phyloP scores from a whole-genome alignment of 2,888 invertebrate species.

The Xiphydria camelus region DNA sequence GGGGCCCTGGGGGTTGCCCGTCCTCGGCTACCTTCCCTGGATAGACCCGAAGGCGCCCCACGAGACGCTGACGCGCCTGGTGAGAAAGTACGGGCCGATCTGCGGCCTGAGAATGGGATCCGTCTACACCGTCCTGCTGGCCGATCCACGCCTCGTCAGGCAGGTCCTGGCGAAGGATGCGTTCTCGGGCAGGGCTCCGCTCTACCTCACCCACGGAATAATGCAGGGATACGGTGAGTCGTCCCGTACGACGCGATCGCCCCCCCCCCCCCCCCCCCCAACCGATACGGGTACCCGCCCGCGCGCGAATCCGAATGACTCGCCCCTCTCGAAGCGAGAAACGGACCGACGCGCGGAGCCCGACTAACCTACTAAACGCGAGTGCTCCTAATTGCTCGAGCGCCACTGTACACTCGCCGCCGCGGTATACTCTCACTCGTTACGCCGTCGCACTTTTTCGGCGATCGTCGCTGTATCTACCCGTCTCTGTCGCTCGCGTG shows the following conservation, averaged over 20 bases:
- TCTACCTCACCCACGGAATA: slow-evolving; percentile 83
- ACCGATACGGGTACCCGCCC: too few species aligned
- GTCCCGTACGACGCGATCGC: neutral
- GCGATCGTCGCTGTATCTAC: too few species aligned
- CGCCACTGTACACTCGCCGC: too few species aligned
- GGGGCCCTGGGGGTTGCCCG: slow-evolving; percentile 78
- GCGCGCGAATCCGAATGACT: too few species aligned
- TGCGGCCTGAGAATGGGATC: slow-evolving; percentile 76
- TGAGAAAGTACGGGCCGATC: slow-evolving; percentile 72
- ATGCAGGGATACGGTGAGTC: slow-evolving; percentile 84
- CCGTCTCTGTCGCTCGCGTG: too few species aligned
- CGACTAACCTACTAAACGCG: slow-evolving; percentile 48
- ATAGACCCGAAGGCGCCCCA: slow-evolving; percentile 73
- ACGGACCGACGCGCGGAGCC: too few species aligned
- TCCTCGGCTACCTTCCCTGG: slow-evolving; percentile 79
- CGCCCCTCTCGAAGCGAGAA: too few species aligned
- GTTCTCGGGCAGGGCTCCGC: slow-evolving; percentile 77
- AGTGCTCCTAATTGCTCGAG: too few species aligned
- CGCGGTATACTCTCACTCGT: too few species aligned
- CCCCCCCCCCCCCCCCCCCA: too few species aligned
- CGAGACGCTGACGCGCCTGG: slow-evolving; percentile 68
- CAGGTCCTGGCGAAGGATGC: slow-evolving; percentile 73
- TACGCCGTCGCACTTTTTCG: too few species aligned
- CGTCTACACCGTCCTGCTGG: slow-evolving; percentile 75
- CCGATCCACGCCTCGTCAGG: slow-evolving; percentile 73